Percentiles rank a stretch among this genome's conserved stretches.
These are phyloP conservation scores for Campoplex capitator DNA, from an alignment of 2,888 invertebrate species.

Conservation along the genomic window DNA sequence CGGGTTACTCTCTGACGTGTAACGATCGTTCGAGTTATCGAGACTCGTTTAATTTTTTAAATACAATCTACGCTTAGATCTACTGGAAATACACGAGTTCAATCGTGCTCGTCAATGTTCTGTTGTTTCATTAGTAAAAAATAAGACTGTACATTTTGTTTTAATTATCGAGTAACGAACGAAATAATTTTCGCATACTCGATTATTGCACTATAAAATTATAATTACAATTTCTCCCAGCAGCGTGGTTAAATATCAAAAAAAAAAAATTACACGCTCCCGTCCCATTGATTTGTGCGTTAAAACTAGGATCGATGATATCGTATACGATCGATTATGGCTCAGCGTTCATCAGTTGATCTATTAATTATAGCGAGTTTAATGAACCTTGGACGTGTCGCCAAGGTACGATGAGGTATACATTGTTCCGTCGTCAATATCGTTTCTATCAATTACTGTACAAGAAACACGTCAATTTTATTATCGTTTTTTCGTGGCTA, in stretches of 20 bases:
- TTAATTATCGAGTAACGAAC: constrained; percentile 13
- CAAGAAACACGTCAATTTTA: constrained; percentile 30
- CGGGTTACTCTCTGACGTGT: not conserved
- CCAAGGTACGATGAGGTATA: constrained; percentile 53
- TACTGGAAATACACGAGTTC: constrained; percentile 63
- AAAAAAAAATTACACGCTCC: constrained; percentile 9
- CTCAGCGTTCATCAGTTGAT: not conserved
- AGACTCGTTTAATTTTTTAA: constrained; percentile 2
- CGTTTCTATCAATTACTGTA: constrained; percentile 63
- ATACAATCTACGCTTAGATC: constrained; percentile 34
- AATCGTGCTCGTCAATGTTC: constrained; percentile 4
- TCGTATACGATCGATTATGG: constrained; percentile 1
- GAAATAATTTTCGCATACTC: constrained; percentile 17
- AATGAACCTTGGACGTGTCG: constrained; percentile 23
- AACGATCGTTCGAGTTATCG: constrained; percentile 21
- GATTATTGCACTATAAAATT: constrained; percentile 61
- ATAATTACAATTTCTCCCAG: constrained; percentile 35
- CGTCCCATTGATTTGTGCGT: constrained; percentile 10
- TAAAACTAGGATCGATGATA: not conserved
- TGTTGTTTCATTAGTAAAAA: constrained; percentile 46
- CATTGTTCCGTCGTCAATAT: constrained; percentile 42
- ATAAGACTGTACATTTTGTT: constrained; percentile 63
- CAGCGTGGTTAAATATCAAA: constrained; percentile 2
- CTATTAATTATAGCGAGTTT: constrained; percentile 26
- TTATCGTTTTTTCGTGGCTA: constrained; percentile 55